Percentiles rank a stretch among this genome's conserved stretches.
Conservation (phyloP, 2,888 invertebrate genomes). For the Smittia aterrima region DNA sequence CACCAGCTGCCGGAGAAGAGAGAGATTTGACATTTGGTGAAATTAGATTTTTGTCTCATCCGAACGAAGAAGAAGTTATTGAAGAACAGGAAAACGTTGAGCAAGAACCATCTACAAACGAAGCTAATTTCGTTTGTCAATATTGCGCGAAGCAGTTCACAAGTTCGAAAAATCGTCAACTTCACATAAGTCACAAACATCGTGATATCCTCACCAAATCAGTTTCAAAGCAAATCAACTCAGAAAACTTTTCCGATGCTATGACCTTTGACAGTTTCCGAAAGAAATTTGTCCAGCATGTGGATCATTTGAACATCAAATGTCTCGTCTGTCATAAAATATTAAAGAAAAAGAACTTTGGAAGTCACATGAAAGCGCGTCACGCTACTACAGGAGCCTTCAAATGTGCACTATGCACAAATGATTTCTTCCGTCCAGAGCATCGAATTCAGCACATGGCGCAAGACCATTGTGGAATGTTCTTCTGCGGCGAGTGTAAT, state of each 20-base stretch:
- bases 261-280: constrained; percentile 11
- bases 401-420: constrained; percentile 18
- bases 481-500: constrained; percentile 22
- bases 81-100: neutral
- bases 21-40: neutral
- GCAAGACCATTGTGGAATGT: constrained; percentile 2
- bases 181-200: constrained; percentile 28
- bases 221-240: neutral
- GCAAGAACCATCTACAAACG: neutral
- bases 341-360: neutral
- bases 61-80: constrained; percentile 16
- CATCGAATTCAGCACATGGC: constrained; percentile 32
- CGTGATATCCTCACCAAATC: neutral
- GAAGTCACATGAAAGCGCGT: neutral
- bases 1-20: neutral
- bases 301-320: neutral
- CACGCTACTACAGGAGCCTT: constrained; percentile 11
- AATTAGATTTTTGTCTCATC: neutral
- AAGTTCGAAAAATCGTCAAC: neutral
- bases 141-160: constrained; percentile 1
- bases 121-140: neutral
- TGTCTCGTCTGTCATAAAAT: constrained; percentile 10
- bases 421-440: constrained; percentile 11
- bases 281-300: neutral
- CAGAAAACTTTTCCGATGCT: neutral